Evolutionary conservation across 2,888 invertebrate genomes (phyloP).

Genomic region (Dermolepida albohirtum): DNA sequence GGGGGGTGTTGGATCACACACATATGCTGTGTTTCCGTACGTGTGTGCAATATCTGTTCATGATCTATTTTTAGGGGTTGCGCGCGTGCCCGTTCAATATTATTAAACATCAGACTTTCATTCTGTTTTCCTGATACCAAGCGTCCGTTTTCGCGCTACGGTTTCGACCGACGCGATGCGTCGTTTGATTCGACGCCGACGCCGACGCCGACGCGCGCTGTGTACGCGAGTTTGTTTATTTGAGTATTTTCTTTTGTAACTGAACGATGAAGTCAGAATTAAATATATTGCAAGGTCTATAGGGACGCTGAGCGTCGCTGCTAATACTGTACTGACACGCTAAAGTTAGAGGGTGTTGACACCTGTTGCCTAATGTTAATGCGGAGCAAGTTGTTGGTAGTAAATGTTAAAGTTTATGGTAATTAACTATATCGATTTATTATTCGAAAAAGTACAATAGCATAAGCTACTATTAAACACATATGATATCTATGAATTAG

Average conservation of each 20-base stretch:
- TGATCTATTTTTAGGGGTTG: conserved; percentile 60
- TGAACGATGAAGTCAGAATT: background rate
- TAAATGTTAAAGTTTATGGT: no score
- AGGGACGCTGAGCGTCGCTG: no score
- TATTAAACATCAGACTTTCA: conserved; percentile 22
- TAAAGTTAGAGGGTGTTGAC: background rate
- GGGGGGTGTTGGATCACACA: conserved; percentile 44
- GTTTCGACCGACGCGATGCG: conserved; percentile 54
- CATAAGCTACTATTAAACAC: no score
- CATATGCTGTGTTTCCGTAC: conserved; percentile 4
- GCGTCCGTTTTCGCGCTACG: conserved; percentile 60
- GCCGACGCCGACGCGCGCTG: conserved; percentile 22
- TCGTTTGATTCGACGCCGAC: conserved; percentile 61
- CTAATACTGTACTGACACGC: background rate
- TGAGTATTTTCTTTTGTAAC: background rate
- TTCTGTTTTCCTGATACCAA: conserved; percentile 56
- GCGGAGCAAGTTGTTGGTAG: no score
- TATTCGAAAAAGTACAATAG: no score
- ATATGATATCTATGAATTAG: no score
- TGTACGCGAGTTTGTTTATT: conserved; percentile 34
- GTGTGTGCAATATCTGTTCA: conserved; percentile 50
- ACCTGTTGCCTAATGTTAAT: no score
- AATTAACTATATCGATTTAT: no score
- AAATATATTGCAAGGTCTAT: no score
- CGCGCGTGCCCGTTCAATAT: conserved; percentile 52